A percentile compares a stretch with the other conserved stretches of the same genome.
phyloP scores from a whole-genome alignment of 2,113 vertebrate genomes.

The Pavo muticus region DNA sequence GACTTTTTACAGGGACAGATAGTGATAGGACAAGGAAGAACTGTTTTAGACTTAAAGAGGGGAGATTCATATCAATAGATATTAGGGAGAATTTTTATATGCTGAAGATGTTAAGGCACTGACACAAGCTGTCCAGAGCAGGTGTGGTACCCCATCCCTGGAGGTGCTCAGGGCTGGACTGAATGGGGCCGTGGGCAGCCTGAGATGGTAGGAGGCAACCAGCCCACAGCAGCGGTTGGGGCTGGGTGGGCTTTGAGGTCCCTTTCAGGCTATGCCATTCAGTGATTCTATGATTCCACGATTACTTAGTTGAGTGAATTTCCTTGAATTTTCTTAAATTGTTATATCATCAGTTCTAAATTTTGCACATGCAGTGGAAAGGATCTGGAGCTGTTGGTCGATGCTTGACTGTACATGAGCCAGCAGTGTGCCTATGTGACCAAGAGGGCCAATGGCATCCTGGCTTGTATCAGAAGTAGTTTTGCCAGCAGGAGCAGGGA shows the following conservation, averaged over 20 bases:
- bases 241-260: background rate
- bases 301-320: background rate
- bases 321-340: background rate
- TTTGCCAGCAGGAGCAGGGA: background rate
- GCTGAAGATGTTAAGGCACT: background rate
- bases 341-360: background rate
- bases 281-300: background rate
- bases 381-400: too few relatives aligned
- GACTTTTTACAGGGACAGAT: background rate
- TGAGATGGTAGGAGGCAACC: background rate
- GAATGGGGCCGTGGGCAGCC: background rate
- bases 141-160: background rate
- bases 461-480: too few relatives aligned
- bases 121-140: background rate
- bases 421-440: too few relatives aligned
- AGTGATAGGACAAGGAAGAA: background rate
- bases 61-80: background rate
- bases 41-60: background rate
- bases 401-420: too few relatives aligned
- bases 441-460: too few relatives aligned
- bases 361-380: background rate
- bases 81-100: background rate
- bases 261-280: background rate
- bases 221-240: background rate
- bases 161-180: background rate